Percentiles rank a stretch among this genome's conserved stretches.
phyloP scores from a whole-genome alignment of 2,888 invertebrate species.

The Ectemnius continuus region DNA sequence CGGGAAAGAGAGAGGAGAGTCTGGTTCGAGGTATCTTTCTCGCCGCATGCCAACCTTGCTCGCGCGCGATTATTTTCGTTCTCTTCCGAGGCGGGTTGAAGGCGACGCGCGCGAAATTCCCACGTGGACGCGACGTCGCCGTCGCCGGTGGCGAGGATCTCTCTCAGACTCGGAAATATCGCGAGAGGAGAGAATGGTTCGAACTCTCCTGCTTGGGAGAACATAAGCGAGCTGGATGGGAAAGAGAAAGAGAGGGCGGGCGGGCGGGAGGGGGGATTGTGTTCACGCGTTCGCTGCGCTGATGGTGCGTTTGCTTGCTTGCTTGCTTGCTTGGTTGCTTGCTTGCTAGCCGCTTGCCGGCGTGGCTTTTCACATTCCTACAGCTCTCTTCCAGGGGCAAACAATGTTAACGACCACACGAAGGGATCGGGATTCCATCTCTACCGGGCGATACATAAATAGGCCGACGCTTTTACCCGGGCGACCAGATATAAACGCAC shows the following conservation, averaged over 20 bases:
- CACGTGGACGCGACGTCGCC: conserved; percentile 22
- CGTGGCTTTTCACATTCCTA: conserved; percentile 65
- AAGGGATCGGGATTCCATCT: conserved; percentile 61
- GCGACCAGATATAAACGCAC: conserved; percentile 57
- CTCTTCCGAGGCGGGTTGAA: conserved; percentile 23
- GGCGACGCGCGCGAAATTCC: conserved; percentile 34
- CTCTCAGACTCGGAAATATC: conserved; percentile 42
- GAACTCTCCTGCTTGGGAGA: conserved; percentile 15
- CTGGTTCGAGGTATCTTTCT: neutral
- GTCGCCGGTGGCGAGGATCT: conserved; percentile 34
- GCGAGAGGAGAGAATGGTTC: conserved; percentile 28
- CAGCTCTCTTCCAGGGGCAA: conserved; percentile 56
- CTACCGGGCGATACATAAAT: conserved; percentile 60
- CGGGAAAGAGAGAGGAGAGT: neutral
- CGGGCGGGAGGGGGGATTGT: conserved; percentile 27
- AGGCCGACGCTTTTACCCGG: conserved; percentile 54
- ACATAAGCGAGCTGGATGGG: conserved; percentile 2
- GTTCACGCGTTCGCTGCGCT: conserved; percentile 37
- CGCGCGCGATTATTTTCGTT: conserved; percentile 39
- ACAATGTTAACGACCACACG: conserved; percentile 67
- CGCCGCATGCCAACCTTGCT: conserved; percentile 24
- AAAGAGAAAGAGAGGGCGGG: conserved; percentile 17
- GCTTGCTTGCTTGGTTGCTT: conserved; percentile 58
- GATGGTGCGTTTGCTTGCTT: conserved; percentile 30
- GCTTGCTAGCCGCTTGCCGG: conserved; percentile 46